Conservation (phyloP, 1,140 invertebrate species). For the Drosophila pandora region DNA sequence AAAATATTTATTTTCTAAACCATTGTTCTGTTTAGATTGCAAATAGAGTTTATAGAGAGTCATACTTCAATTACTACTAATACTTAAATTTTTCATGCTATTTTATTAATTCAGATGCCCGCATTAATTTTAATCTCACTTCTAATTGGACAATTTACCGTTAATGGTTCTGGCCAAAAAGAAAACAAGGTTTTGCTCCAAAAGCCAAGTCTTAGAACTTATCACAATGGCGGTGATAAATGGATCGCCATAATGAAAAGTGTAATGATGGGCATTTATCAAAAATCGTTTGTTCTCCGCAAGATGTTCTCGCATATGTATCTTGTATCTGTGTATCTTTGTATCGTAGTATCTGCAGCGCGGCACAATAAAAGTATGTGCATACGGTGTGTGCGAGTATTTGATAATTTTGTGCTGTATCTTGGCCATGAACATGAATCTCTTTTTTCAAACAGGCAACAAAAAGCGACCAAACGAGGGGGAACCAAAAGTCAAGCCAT, state of each 20-base stretch:
- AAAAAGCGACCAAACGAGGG: slow-evolving; percentile 13
- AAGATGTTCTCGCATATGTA: slow-evolving; percentile 49
- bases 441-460: slow-evolving; percentile 41
- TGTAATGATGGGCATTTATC: slow-evolving; percentile 74
- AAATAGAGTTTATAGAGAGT: not conserved
- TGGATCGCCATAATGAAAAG: slow-evolving; percentile 70
- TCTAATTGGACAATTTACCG: slow-evolving; percentile 34
- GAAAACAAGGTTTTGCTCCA: slow-evolving; percentile 22
- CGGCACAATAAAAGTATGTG: slow-evolving; percentile 60
- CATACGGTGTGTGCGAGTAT: slow-evolving; percentile 56
- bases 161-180: slow-evolving; percentile 29
- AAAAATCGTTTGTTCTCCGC: slow-evolving; percentile 69
- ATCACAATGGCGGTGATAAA: slow-evolving; percentile 65
- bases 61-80: too few species aligned
- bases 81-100: not conserved
- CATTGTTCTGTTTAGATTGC: not conserved
- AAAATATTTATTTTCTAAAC: not conserved
- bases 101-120: not conserved
- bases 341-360: slow-evolving; percentile 57
- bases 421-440: slow-evolving; percentile 76
- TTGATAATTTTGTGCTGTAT: slow-evolving; percentile 74
- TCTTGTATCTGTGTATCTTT: slow-evolving; percentile 32
- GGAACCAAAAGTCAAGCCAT: slow-evolving; percentile 30
- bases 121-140: slow-evolving; percentile 24
- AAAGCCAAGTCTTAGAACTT: slow-evolving; percentile 25